These are phyloP conservation scores for Echinops telfairi DNA, from an alignment of 2,113 vertebrate species.

Conservation along the genomic window DNA sequence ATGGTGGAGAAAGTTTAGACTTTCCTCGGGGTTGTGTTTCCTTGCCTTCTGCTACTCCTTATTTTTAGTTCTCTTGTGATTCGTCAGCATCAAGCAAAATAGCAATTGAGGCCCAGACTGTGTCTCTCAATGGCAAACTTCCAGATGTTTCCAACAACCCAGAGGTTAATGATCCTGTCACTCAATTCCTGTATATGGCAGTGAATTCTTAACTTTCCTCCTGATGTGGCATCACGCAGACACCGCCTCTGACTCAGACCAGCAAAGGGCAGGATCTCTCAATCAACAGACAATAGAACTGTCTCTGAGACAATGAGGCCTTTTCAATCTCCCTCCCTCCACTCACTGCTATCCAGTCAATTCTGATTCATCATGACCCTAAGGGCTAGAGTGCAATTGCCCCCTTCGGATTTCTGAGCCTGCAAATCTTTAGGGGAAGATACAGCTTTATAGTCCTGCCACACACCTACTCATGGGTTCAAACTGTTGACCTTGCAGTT, in stretches of 20 bases:
- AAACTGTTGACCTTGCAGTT: too few species aligned
- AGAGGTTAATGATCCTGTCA: conserved; percentile 27
- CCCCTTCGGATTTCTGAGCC: too few species aligned
- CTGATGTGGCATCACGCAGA: neutral
- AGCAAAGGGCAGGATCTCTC: neutral
- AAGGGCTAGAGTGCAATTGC: too few species aligned
- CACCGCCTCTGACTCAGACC: neutral
- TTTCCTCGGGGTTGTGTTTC: neutral
- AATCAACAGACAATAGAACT: neutral
- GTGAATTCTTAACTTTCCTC: conserved; percentile 28
- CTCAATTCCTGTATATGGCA: conserved; percentile 1
- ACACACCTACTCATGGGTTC: too few species aligned
- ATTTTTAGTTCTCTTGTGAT: conserved; percentile 54
- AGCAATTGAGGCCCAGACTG: conserved; percentile 35
- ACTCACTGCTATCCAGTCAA: too few species aligned
- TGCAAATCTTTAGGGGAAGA: too few species aligned
- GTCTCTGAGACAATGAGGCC: neutral
- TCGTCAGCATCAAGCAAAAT: conserved; percentile 63
- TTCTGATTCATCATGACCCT: too few species aligned
- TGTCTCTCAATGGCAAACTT: conserved; percentile 49
- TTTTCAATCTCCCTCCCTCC: neutral
- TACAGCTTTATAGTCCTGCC: too few species aligned
- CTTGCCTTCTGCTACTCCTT: neutral
- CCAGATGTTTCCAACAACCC: conserved; percentile 65
- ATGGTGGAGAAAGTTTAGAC: neutral